Conservation (phyloP, 2,888 invertebrate species). For the Meta bourneti region DNA sequence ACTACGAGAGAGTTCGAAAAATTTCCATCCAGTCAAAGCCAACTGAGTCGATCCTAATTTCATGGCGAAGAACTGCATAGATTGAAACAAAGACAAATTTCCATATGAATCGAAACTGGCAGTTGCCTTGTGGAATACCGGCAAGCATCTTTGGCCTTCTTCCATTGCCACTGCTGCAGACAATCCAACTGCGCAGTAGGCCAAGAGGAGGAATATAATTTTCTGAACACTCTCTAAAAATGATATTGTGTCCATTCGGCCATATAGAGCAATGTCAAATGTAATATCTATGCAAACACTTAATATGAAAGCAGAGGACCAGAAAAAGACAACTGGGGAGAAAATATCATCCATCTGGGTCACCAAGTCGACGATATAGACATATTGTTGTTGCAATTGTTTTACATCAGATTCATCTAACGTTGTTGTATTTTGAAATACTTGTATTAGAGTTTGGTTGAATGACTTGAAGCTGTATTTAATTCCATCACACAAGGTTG, state of each 20-base stretch:
- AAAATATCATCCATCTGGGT: constrained; percentile 52
- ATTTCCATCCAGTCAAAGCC: constrained; percentile 61
- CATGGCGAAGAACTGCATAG: constrained; percentile 43
- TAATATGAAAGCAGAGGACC: constrained; percentile 45
- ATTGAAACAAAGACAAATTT: background rate
- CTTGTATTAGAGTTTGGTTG: background rate
- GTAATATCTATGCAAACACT: constrained; percentile 67
- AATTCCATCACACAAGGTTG: constrained; percentile 20
- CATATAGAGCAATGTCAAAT: constrained; percentile 50
- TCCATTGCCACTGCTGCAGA: constrained; percentile 57
- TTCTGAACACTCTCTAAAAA: constrained; percentile 46
- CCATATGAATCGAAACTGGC: background rate
- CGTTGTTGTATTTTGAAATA: background rate
- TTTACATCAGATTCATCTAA: background rate
- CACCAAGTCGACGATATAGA: constrained; percentile 40
- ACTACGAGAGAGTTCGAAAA: constrained; percentile 49
- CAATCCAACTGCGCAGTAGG: constrained; percentile 18
- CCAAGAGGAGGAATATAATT: constrained; percentile 27
- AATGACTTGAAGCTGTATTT: constrained; percentile 41
- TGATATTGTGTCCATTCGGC: background rate
- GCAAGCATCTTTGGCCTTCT: constrained; percentile 41
- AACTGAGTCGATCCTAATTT: constrained; percentile 29
- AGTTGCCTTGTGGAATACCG: constrained; percentile 35
- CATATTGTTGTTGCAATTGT: constrained; percentile 22
- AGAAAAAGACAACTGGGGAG: constrained; percentile 63